Evolutionary conservation across 2,888 invertebrate species (phyloP).

Genomic region (Campoplex nolae): DNA sequence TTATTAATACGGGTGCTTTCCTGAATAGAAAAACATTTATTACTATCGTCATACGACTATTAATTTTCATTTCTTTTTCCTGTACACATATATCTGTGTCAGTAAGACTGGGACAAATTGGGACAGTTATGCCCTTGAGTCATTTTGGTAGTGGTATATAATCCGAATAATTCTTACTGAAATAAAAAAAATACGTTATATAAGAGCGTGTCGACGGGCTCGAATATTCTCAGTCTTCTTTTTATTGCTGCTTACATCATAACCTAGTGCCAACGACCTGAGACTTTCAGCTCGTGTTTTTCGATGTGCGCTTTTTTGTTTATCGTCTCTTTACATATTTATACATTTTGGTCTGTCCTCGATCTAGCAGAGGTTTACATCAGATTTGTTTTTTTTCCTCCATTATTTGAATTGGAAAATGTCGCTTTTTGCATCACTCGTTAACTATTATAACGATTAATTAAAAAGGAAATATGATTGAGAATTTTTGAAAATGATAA

Average conservation of each 20-base stretch:
- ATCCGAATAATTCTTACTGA: background rate
- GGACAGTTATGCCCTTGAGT: conserved; percentile 21
- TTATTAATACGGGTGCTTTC: conserved; percentile 32
- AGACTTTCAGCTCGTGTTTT: conserved; percentile 1
- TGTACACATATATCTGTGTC: conserved; percentile 5
- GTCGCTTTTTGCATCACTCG: background rate
- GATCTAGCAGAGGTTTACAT: background rate
- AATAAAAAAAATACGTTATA: background rate
- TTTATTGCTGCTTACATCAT: conserved; percentile 7
- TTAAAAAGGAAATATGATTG: too few relatives aligned
- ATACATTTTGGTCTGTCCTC: background rate
- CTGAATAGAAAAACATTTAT: conserved; percentile 20
- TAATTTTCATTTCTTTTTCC: background rate
- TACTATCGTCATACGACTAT: conserved; percentile 17
- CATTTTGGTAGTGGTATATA: background rate
- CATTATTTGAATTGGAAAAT: too few relatives aligned
- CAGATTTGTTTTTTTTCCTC: background rate
- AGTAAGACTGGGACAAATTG: background rate
- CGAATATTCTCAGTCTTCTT: background rate
- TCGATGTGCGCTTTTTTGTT: background rate
- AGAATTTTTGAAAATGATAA: too few relatives aligned
- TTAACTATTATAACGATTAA: background rate
- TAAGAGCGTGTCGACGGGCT: conserved; percentile 5
- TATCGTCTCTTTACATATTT: background rate
- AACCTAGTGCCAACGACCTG: background rate